Percentiles rank a stretch among this genome's conserved stretches.
Conservation (phyloP, 2,797 vertebrate species). For the Antrozous pallidus region DNA sequence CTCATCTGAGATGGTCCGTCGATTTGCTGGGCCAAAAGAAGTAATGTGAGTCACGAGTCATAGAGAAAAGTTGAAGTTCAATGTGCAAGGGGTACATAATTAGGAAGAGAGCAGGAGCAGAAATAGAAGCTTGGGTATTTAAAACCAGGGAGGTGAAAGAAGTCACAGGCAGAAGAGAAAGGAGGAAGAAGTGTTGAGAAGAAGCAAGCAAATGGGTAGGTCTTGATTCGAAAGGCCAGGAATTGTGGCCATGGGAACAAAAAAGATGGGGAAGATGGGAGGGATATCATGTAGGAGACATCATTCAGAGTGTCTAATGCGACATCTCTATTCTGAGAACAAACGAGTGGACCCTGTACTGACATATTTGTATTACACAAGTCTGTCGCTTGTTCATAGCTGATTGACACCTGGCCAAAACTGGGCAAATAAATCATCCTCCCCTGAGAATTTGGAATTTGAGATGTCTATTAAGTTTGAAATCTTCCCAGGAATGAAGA, state of each 20-base stretch:
- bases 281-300: background rate
- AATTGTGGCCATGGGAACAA: background rate
- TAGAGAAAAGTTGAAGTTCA: background rate
- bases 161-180: background rate
- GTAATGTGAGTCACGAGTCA: background rate
- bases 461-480: background rate
- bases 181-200: background rate
- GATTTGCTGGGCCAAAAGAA: slow-evolving; percentile 6
- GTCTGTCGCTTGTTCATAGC: background rate
- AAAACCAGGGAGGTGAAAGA: background rate
- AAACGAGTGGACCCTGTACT: background rate
- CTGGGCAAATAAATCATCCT: background rate
- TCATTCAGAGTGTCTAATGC: background rate
- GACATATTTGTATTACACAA: background rate
- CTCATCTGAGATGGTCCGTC: background rate
- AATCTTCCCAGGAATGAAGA: background rate
- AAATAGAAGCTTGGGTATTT: background rate
- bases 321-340: background rate
- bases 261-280: background rate
- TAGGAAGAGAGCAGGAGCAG: background rate
- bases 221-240: background rate
- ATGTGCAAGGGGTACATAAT: background rate
- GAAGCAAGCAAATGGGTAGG: background rate
- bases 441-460: slow-evolving; percentile 2
- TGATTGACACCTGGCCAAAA: background rate